A percentile compares a stretch with the other conserved stretches of the same genome.
Conservation (phyloP, 2,113 vertebrate species). For the Epinephelus cyanopodus region DNA sequence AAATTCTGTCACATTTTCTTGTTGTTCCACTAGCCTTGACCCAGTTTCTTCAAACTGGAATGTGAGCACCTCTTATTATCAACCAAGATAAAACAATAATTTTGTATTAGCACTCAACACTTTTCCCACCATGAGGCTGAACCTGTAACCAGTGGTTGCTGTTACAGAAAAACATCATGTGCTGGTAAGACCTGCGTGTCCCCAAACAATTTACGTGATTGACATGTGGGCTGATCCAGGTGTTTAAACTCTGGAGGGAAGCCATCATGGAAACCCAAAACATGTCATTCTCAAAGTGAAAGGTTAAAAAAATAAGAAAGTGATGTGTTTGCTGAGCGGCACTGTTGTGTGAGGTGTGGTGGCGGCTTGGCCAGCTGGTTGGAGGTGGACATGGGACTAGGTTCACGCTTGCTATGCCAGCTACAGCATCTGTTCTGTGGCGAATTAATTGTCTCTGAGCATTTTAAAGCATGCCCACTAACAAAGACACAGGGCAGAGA, state of each 20-base stretch:
- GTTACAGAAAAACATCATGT: not conserved
- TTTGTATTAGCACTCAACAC: not conserved
- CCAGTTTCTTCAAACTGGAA: not conserved
- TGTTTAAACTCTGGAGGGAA: not conserved
- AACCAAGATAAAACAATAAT: not conserved
- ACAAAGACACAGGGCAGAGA: not conserved
- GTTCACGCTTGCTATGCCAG: not conserved
- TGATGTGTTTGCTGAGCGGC: not conserved
- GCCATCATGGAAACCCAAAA: not conserved
- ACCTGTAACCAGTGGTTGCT: not conserved
- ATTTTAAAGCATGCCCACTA: conserved; percentile 11
- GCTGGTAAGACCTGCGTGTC: not conserved
- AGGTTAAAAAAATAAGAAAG: not conserved
- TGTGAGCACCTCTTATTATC: not conserved
- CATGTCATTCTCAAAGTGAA: not conserved
- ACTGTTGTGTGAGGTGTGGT: not conserved
- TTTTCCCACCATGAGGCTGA: not conserved
- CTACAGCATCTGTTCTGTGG: not conserved
- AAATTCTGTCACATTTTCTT: not conserved
- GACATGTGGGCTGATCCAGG: fast-evolving
- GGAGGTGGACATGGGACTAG: not conserved
- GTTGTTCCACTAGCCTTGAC: not conserved
- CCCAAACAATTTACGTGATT: not conserved
- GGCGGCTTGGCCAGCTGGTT: not conserved
- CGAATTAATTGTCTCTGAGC: not conserved